A percentile compares a stretch with the other conserved stretches of the same genome.
These are phyloP conservation scores for Sorex fumeus DNA, from an alignment of 2,113 vertebrate genomes.

Conservation along the genomic window DNA sequence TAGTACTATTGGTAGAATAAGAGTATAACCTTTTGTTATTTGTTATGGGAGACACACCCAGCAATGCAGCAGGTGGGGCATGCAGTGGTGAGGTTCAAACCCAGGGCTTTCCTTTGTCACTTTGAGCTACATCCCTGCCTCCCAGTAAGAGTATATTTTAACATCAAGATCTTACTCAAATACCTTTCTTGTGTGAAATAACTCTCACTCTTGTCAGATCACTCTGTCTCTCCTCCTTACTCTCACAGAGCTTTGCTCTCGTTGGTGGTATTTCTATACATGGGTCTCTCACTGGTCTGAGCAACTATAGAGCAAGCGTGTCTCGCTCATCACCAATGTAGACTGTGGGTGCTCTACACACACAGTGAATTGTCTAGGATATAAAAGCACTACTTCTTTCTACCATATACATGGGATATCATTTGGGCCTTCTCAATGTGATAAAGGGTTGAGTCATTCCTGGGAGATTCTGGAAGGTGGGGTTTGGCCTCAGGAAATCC, in stretches of 20 bases:
- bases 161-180: neutral
- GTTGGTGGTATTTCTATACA: neutral
- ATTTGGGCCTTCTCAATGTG: conserved; percentile 16
- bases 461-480: conserved; percentile 45
- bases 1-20: too few species aligned
- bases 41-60: neutral
- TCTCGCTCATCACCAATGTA: neutral
- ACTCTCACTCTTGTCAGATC: neutral
- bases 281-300: neutral
- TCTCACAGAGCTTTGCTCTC: neutral
- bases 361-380: neutral
- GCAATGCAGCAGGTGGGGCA: neutral
- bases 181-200: neutral
- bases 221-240: neutral
- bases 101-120: too few species aligned
- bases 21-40: neutral
- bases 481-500: conserved; percentile 54
- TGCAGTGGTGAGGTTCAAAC: neutral
- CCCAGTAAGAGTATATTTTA: neutral
- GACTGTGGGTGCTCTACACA: neutral
- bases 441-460: neutral
- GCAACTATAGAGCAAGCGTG: neutral
- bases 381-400: neutral
- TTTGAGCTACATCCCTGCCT: too few species aligned
- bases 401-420: neutral